These are phyloP conservation scores for Thymallus thymallus DNA, from an alignment of 2,113 vertebrate species.

Conservation along the genomic window DNA sequence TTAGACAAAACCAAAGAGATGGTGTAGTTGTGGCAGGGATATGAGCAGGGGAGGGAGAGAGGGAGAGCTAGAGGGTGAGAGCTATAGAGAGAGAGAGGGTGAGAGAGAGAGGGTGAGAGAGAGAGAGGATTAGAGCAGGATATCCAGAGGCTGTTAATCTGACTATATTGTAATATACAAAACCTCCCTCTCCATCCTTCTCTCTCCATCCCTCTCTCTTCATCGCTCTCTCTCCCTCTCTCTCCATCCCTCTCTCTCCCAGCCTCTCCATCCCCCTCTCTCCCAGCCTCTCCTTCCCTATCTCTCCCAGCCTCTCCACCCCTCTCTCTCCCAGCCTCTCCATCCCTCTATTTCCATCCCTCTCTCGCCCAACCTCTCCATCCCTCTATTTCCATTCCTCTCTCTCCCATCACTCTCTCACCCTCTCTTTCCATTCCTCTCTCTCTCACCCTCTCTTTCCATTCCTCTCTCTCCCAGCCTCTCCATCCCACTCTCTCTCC, in stretches of 20 bases:
- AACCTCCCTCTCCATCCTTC: neutral
- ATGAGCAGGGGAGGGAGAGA: conserved; percentile 8
- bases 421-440: too few relatives aligned
- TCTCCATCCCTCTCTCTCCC: neutral
- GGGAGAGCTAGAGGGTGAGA: neutral
- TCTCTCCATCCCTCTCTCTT: neutral
- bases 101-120: neutral
- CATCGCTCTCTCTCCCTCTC: neutral
- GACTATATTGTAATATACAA: conserved; percentile 47
- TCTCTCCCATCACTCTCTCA: too few relatives aligned
- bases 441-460: neutral
- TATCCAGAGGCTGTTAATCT: conserved; percentile 59
- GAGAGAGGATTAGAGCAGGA: conserved; percentile 37
- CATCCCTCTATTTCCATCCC: too few relatives aligned
- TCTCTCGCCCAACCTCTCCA: too few relatives aligned
- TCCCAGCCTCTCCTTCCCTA: neutral
- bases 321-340: neutral
- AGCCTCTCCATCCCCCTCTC: neutral
- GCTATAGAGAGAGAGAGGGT: conserved; percentile 17
- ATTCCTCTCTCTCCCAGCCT: neutral
- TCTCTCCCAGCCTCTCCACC: neutral
- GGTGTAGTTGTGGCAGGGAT: neutral
- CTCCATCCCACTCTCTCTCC: neutral
- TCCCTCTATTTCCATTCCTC: neutral
- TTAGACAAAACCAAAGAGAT: too few relatives aligned